A percentile compares a stretch with the other conserved stretches of the same genome.
Evolutionary conservation across 2,113 vertebrate genomes (phyloP).

Genomic region (Trematomus loennbergii): DNA sequence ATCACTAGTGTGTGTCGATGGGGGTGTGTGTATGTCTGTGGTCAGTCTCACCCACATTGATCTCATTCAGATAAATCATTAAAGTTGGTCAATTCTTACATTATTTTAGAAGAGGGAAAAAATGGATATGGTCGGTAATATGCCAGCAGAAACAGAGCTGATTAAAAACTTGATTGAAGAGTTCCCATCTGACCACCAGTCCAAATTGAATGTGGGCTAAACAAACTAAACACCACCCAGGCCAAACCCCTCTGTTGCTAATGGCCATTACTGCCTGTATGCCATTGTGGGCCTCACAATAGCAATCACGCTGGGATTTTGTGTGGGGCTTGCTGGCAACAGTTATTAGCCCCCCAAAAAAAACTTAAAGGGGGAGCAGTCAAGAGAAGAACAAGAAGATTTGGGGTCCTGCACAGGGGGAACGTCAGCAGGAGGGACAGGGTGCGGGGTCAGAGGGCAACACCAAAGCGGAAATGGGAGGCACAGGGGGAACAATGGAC

Average conservation of each 20-base stretch:
- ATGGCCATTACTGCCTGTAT: conserved; percentile 79
- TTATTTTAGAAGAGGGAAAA: not conserved
- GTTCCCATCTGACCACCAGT: conserved; percentile 39
- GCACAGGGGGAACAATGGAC: conserved; percentile 77
- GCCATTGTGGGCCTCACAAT: conserved; percentile 81
- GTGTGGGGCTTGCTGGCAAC: conserved; percentile 78
- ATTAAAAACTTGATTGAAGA: conserved; percentile 15
- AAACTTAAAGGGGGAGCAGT: conserved; percentile 77
- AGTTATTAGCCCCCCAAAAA: conserved; percentile 80
- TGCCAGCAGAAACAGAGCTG: not conserved
- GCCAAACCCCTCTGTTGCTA: conserved; percentile 74
- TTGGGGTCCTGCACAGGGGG: conserved; percentile 67
- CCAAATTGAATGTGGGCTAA: conserved; percentile 60
- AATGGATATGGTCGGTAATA: not conserved
- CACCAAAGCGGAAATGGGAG: conserved; percentile 79
- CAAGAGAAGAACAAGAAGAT: conserved; percentile 82
- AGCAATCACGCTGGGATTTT: conserved; percentile 82
- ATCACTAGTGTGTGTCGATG: conserved; percentile 67
- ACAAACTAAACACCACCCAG: conserved; percentile 65
- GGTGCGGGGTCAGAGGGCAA: conserved; percentile 77
- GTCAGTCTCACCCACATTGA: conserved; percentile 29
- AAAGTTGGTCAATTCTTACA: conserved; percentile 5
- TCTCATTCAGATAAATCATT: conserved; percentile 44
- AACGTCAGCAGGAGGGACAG: conserved; percentile 52
- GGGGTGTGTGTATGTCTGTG: conserved; percentile 43